phyloP scores from a whole-genome alignment of 2,888 invertebrate species.

The Drosophila longiperda region DNA sequence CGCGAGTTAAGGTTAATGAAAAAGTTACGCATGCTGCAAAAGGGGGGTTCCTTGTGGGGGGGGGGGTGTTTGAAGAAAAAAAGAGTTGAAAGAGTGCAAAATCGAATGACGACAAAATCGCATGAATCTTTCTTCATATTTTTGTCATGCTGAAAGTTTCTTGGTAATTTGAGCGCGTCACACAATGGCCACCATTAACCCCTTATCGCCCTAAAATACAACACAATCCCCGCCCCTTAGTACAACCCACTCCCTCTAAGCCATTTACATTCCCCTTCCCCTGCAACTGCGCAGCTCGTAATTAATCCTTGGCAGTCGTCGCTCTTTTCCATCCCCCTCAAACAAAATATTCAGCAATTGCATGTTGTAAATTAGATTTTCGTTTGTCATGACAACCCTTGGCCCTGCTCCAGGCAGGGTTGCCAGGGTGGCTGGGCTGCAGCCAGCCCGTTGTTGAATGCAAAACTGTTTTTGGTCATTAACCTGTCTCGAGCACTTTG shows the following conservation, averaged over 20 bases:
- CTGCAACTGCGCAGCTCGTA: slow-evolving; percentile 69
- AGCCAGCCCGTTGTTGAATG: slow-evolving; percentile 68
- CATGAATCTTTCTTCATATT: slow-evolving; percentile 49
- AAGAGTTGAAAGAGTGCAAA: slow-evolving; percentile 44
- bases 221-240: neutral
- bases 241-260: neutral
- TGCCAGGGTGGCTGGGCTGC: slow-evolving; percentile 52
- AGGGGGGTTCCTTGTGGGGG: neutral
- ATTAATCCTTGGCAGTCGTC: slow-evolving; percentile 68
- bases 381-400: slow-evolving; percentile 76
- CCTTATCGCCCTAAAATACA: slow-evolving; percentile 61
- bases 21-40: slow-evolving; percentile 53
- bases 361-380: slow-evolving; percentile 80
- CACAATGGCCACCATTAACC: slow-evolving; percentile 70
- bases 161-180: slow-evolving; percentile 67
- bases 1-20: slow-evolving; percentile 60
- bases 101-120: slow-evolving; percentile 20
- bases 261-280: neutral
- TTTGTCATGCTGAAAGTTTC: slow-evolving; percentile 69
- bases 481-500: slow-evolving; percentile 80
- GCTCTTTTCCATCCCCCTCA: slow-evolving; percentile 50
- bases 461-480: slow-evolving; percentile 79
- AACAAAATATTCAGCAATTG: slow-evolving; percentile 51
- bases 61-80: neutral
- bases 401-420: slow-evolving; percentile 29